Percentiles rank a stretch among this genome's conserved stretches.
phyloP scores from a whole-genome alignment of 2,888 invertebrate genomes.

The Gari tellinella region DNA sequence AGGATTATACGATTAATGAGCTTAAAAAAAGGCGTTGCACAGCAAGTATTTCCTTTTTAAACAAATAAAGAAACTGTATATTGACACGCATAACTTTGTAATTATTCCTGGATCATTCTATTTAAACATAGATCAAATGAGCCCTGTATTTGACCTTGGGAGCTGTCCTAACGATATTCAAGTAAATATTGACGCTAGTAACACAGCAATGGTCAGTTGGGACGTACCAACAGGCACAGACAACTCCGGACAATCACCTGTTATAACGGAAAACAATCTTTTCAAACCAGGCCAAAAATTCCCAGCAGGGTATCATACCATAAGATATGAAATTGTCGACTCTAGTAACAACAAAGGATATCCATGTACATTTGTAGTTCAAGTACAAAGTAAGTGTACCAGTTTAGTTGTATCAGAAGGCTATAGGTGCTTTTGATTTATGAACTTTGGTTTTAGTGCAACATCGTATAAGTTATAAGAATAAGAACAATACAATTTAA shows the following conservation, averaged over 20 bases:
- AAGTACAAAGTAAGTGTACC: slow-evolving; percentile 32
- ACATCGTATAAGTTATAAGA: no score
- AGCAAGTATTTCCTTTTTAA: no score
- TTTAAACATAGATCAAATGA: background rate
- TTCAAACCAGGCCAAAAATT: slow-evolving; percentile 16
- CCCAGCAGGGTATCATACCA: slow-evolving; percentile 14
- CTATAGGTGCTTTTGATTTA: no score
- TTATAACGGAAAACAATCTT: slow-evolving; percentile 19
- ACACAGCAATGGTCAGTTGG: slow-evolving; percentile 41
- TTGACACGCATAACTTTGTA: no score
- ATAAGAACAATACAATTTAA: no score
- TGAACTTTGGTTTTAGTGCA: no score
- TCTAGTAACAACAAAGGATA: slow-evolving; percentile 24
- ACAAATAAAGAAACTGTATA: no score
- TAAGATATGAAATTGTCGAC: slow-evolving; percentile 31
- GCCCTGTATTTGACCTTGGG: background rate
- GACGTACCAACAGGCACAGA: slow-evolving; percentile 30
- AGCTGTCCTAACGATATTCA: slow-evolving; percentile 38
- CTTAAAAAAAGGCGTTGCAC: no score
- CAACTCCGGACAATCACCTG: slow-evolving; percentile 21
- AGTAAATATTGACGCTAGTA: slow-evolving; percentile 24
- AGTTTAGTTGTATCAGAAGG: no score
- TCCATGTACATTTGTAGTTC: slow-evolving; percentile 31
- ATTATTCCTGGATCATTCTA: no score
- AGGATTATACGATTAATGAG: no score